Conservation (phyloP, 2,113 vertebrate genomes). For the Chiloscyllium plagiosum region DNA sequence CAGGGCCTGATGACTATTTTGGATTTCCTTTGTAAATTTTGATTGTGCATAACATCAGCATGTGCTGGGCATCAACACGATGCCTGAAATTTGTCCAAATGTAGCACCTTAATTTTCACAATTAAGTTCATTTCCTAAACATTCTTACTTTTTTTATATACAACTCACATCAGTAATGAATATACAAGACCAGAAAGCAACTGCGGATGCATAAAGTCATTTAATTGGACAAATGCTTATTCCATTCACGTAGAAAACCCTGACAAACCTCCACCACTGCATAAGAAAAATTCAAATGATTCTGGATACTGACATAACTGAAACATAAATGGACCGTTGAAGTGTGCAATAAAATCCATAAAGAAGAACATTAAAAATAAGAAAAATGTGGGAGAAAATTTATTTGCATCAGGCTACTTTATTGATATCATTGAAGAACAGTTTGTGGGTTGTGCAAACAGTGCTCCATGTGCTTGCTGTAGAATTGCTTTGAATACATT, state of each 20-base stretch:
- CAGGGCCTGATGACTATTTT: too few relatives aligned
- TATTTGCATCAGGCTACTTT: background rate
- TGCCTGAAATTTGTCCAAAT: background rate
- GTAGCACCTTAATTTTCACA: background rate
- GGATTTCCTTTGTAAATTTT: background rate
- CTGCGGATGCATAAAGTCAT: background rate
- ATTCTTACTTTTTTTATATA: background rate
- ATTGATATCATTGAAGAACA: background rate
- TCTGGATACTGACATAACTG: background rate
- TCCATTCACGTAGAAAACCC: background rate
- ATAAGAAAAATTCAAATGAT: background rate
- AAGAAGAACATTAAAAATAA: background rate
- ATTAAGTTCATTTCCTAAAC: background rate
- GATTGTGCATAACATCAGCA: background rate
- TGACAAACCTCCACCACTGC: background rate
- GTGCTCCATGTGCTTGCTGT: background rate
- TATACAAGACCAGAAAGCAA: background rate
- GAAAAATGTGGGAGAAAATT: background rate
- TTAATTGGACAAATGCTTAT: background rate
- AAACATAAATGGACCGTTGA: background rate
- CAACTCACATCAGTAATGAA: background rate
- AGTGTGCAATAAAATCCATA: background rate
- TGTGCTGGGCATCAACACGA: background rate
- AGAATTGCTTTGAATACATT: background rate
- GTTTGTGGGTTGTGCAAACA: background rate